Base-by-base conservation (phyloP, 64 coral and sea anemone genomes). In the Platygyra sinensis region DNA sequence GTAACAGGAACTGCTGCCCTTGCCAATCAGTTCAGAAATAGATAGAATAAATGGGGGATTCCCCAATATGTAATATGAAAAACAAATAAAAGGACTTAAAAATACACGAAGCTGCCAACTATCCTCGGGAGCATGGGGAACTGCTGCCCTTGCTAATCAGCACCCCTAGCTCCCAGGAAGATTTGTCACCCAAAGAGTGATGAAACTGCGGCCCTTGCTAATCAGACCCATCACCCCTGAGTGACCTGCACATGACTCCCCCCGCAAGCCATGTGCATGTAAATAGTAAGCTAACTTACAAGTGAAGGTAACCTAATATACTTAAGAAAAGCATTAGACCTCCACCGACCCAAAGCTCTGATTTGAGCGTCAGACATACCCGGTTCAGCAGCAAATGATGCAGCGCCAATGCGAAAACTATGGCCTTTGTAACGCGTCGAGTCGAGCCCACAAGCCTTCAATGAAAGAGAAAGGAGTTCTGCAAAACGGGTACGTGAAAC, bases 361-460 rank as follows among this genome's bases (percentile, higher is more conserved):
- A 87, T 87, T 16, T 87, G 71, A 28, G 86, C 36, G 29, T 87
- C 86, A 69, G 86, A 87, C 73, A 87, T 74, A 16, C 59, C 75
- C n/a, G n/a, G n/a, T n/a, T n/a, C n/a, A n/a, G n/a, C n/a, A n/a
- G n/a, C n/a, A n/a, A n/a, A n/a, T n/a, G n/a, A n/a, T n/a, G n/a
- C n/a, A n/a, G n/a, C n/a, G n/a, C n/a, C n/a, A n/a, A n/a, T n/a
- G n/a, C n/a, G n/a, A n/a, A n/a, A n/a, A n/a, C n/a, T n/a, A n/a
- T n/a, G n/a, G n/a, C n/a, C n/a, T n/a, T n/a, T n/a, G 19, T 90
- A 90, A 57, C 50, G 52, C 18, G 89, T 72, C 10, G 90, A 60
- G 42, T 92, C 52, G 1, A 92, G 74, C 17, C 80, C 81, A 31
- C 80, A 92, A 50, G 60, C 32, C 31, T 69, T 86, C 5, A 92